Conservation (phyloP, 2,797 vertebrate species). For the Pangasius mekongensis region DNA sequence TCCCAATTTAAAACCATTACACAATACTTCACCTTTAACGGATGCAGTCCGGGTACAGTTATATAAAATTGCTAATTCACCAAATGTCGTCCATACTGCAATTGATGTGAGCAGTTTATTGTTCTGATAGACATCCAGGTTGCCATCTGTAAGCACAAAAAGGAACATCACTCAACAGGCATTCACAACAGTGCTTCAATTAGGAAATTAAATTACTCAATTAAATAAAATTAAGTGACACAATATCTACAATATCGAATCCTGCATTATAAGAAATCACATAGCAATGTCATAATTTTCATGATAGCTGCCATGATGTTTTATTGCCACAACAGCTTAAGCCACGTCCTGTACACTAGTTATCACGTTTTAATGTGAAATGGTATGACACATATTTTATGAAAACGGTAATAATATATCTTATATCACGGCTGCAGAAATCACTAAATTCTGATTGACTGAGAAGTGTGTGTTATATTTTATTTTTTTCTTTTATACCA, state of each 20-base stretch:
- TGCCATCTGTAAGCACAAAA: constrained; percentile 79
- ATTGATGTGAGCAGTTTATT: constrained; percentile 87
- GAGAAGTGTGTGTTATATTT: not conserved
- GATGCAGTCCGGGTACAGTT: constrained; percentile 93
- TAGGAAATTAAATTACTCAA: not conserved
- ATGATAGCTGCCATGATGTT: not conserved
- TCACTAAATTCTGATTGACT: not conserved
- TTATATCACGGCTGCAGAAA: not conserved
- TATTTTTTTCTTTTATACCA: not conserved
- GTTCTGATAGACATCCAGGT: constrained; percentile 89
- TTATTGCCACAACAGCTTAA: not conserved
- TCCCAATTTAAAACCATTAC: not conserved
- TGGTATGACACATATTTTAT: not conserved
- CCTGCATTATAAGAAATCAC: not conserved
- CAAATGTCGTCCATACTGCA: constrained; percentile 87
- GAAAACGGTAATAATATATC: not conserved
- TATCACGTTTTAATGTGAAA: not conserved
- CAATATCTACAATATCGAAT: not conserved
- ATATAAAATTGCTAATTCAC: constrained; percentile 91
- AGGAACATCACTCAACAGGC: constrained; percentile 19
- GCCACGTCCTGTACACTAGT: not conserved
- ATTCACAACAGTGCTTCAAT: not conserved
- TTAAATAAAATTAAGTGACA: not conserved
- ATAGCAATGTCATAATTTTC: not conserved
- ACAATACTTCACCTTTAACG: constrained; percentile 81